Evolutionary conservation across 2,797 vertebrate genomes (phyloP).

Genomic region (Coregonus sp.): DNA sequence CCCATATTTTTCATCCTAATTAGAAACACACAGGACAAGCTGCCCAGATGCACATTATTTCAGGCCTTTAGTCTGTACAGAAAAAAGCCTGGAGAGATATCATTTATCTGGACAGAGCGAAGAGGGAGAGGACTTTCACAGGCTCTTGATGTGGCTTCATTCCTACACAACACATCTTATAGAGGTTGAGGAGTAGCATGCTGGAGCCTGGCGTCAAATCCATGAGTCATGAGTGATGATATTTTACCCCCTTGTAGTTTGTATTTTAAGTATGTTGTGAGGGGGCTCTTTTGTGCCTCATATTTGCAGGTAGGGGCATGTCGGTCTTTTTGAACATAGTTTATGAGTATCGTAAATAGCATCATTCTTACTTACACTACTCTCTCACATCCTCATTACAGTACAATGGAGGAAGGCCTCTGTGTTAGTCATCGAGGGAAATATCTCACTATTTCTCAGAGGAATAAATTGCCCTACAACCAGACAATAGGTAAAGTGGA

Average conservation of each 20-base stretch:
- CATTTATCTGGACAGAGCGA: conserved; percentile 1
- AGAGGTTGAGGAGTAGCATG: conserved; percentile 55
- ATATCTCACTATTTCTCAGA: conserved; percentile 1
- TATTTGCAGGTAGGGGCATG: conserved; percentile 59
- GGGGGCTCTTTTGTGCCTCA: conserved; percentile 38
- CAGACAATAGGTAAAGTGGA: conserved; percentile 4
- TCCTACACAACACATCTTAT: conserved; percentile 29
- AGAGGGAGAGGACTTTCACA: not conserved
- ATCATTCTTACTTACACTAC: conserved; percentile 30
- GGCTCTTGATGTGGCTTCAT: conserved; percentile 9
- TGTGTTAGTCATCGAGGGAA: conserved; percentile 8
- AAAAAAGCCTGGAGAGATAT: not conserved
- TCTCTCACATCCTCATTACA: conserved; percentile 10
- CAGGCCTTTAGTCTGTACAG: not conserved
- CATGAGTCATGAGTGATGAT: conserved; percentile 57
- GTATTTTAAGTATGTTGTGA: conserved; percentile 25
- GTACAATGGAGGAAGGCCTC: conserved; percentile 34
- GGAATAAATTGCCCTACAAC: conserved; percentile 4
- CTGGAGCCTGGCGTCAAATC: conserved; percentile 55
- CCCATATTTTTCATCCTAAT: conserved; percentile 7
- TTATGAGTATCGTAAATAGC: conserved; percentile 53
- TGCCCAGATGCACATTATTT: conserved; percentile 7
- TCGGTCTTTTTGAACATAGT: conserved; percentile 36
- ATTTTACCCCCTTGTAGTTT: conserved; percentile 54
- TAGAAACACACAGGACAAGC: not conserved